Evolutionary conservation across 2,113 vertebrate genomes (phyloP).

Genomic region (Drymodes brunneopygia): DNA sequence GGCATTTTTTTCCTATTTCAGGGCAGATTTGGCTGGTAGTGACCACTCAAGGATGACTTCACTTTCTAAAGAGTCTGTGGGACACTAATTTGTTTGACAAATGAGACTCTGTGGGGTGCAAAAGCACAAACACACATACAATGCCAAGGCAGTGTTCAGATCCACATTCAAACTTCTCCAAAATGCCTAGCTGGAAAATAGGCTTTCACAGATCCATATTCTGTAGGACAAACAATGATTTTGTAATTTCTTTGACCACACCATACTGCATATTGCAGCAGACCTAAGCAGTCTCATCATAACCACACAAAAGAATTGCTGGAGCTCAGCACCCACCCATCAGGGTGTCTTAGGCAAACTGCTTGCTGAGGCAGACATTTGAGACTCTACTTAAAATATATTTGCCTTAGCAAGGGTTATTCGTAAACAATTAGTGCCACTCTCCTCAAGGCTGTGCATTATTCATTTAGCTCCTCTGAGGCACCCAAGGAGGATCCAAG

Average conservation of each 20-base stretch:
- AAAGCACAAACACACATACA: neutral
- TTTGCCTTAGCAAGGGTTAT: neutral
- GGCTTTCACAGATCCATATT: neutral
- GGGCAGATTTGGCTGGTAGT: neutral
- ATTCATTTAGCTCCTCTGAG: neutral
- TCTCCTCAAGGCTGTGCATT: neutral
- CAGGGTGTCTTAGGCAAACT: neutral
- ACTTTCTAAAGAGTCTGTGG: neutral
- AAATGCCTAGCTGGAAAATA: neutral
- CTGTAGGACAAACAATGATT: neutral
- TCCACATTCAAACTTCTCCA: neutral
- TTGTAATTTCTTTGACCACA: neutral
- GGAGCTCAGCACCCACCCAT: neutral
- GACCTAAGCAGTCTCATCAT: neutral
- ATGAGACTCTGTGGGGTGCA: neutral
- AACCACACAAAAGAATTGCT: neutral
- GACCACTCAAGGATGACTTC: neutral
- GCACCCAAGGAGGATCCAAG: neutral
- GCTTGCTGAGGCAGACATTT: neutral
- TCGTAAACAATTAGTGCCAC: neutral
- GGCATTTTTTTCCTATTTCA: neutral
- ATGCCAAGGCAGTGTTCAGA: neutral
- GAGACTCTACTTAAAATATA: neutral
- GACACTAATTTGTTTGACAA: neutral
- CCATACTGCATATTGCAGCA: neutral